Conservation (phyloP, 2,113 vertebrate species). For the Ailuropoda melanoleuca region DNA sequence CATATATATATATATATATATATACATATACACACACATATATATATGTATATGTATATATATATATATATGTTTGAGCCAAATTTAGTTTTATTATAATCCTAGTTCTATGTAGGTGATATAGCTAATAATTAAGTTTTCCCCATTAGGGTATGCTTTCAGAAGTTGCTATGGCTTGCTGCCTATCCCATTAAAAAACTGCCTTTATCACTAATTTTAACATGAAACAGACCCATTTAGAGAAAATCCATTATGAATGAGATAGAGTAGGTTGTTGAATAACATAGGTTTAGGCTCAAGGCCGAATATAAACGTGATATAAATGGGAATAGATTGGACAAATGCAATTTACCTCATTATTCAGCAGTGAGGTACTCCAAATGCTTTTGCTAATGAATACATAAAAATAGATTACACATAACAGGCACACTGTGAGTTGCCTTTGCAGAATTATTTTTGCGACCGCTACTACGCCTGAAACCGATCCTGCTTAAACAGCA, state of each 20-base stretch:
- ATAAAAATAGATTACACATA: not conserved
- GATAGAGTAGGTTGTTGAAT: not conserved
- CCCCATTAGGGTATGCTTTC: constrained; percentile 15
- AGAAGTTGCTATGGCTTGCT: not conserved
- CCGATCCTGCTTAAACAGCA: not conserved
- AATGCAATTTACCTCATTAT: not conserved
- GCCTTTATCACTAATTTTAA: constrained; percentile 53
- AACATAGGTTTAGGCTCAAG: not conserved
- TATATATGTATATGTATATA: not conserved
- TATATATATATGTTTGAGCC: not conserved
- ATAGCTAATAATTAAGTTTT: constrained; percentile 43
- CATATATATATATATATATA: not conserved
- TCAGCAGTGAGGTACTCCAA: not conserved
- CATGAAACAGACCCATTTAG: constrained; percentile 36
- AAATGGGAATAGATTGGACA: constrained; percentile 6
- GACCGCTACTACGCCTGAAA: not conserved
- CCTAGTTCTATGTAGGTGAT: not conserved
- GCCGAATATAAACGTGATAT: constrained; percentile 2
- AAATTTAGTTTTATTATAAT: constrained; percentile 44
- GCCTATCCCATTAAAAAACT: not conserved
- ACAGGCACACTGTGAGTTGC: not conserved
- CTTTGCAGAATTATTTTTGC: not conserved
- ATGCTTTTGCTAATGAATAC: not conserved
- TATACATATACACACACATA: rapidly evolving
- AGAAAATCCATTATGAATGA: constrained; percentile 47